Base-by-base conservation (phyloP, 2,113 vertebrate genomes). In the Tychaedon coryphoeus region DNA sequence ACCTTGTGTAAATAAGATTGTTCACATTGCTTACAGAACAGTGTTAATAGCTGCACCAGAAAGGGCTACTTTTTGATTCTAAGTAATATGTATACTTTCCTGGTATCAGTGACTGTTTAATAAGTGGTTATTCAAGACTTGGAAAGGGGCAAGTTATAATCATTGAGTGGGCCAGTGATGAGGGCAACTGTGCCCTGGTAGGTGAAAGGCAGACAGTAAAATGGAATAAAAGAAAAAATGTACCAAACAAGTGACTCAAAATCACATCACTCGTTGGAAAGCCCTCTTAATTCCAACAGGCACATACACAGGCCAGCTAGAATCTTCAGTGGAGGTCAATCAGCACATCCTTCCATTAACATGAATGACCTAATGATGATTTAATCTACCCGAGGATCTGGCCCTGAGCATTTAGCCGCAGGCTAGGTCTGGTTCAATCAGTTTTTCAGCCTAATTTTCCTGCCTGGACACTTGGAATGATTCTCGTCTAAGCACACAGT, bases 261-360 rank as follows among this genome's bases (percentile, higher is more conserved):
- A 96, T 96, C 78, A 92, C 90, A 91, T 97, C 93, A 96, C 60
- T 94, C 33, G 3, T 62, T 96, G 93, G 94, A 97, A 95, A 88
- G 15, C 11, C 29, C 19, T 82, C 77, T 61, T 79, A 28, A 51
- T 86, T 95, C 90, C 75, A 62, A n/a, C 25, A 85, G 56, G 28
- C 91, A 36, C 60, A 71, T 57, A 48, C 22, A 28, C 20, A 75
- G 20, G 86, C 94, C 91, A 94, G 87, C 66, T 95, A 76, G 79
- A 89, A 73, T 71, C 67, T 92, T 91, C 45, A 62, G n/a, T 25
- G 10, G 85, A 87, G 67, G 89, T 89, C 94, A 85, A 86, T 94
- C 94, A 95, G 70, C 74, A 86, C 74, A 91, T 90, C 67, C 89
- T 92, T 95, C 77, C 74, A 94, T 82, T 82, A 91, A 70, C 38